Percentiles rank a stretch among this genome's conserved stretches.
These are phyloP conservation scores for Threskiornis aethiopicus DNA, from an alignment of 2,797 vertebrate species.

Conservation along the genomic window DNA sequence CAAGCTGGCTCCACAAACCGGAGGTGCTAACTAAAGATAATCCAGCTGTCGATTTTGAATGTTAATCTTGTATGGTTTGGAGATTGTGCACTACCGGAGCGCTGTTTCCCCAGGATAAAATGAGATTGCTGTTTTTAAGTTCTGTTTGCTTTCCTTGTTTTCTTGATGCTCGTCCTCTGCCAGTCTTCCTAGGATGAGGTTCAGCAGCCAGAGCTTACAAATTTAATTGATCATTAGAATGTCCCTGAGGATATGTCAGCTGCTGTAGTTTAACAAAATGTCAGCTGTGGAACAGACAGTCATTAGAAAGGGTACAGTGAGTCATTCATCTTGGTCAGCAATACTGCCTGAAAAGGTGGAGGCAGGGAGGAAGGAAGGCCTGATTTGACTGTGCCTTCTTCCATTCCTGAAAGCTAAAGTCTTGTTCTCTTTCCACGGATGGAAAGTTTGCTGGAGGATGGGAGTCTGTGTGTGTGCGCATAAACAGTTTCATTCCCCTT, in stretches of 20 bases:
- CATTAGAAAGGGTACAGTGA: not conserved
- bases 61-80: not conserved
- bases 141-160: not conserved
- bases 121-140: not conserved
- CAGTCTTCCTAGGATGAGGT: not conserved
- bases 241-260: conserved; percentile 18
- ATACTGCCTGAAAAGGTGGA: not conserved
- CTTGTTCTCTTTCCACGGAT: not conserved
- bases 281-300: not conserved
- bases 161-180: not conserved
- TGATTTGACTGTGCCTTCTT: not conserved
- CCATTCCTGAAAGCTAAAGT: not conserved
- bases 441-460: not conserved
- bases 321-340: not conserved
- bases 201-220: not conserved
- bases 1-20: not conserved
- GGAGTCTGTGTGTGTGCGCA: too few relatives aligned
- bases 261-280: conserved; percentile 1
- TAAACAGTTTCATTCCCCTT: not conserved
- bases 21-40: not conserved
- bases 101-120: not conserved
- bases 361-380: not conserved
- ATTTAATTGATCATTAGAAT: conserved; percentile 15
- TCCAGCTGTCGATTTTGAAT: not conserved
- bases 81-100: not conserved